phyloP scores from a whole-genome alignment of 2,888 invertebrate genomes.

The Tinea pellionella region DNA sequence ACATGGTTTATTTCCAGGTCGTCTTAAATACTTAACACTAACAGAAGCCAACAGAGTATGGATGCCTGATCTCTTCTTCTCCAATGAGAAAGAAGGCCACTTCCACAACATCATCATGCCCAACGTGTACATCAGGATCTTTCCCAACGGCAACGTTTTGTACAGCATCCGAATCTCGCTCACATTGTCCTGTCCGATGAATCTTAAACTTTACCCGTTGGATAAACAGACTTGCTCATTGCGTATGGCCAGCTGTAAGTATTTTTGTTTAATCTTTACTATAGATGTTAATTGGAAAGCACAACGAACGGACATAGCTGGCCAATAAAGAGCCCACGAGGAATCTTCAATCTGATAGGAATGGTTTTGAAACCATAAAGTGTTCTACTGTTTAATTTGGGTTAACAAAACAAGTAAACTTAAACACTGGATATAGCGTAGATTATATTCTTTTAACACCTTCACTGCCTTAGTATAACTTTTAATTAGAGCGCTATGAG shows the following conservation, averaged over 20 bases:
- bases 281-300: too few relatives aligned
- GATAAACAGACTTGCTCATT: slow-evolving; percentile 96
- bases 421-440: too few relatives aligned
- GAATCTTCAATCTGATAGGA: too few relatives aligned
- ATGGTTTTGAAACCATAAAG: too few relatives aligned
- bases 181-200: slow-evolving; percentile 97
- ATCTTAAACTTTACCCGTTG: slow-evolving; percentile 94
- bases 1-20: slow-evolving; percentile 63
- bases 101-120: slow-evolving; percentile 98
- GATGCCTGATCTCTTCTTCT: slow-evolving; percentile 99
- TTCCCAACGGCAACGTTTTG: slow-evolving; percentile 93
- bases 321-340: too few relatives aligned
- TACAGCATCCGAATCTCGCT: slow-evolving; percentile 98
- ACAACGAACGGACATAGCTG: too few relatives aligned
- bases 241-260: slow-evolving; percentile 97
- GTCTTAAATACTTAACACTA: slow-evolving; percentile 90
- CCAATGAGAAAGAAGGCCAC: slow-evolving; percentile 97
- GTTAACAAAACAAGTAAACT: too few relatives aligned
- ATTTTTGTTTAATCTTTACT: not conserved
- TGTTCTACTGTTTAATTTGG: too few relatives aligned
- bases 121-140: slow-evolving; percentile 96
- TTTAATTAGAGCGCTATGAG: too few relatives aligned
- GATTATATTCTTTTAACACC: too few relatives aligned
- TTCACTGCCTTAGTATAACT: too few relatives aligned
- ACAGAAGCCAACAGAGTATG: slow-evolving; percentile 96